Evolutionary conservation across 1,140 invertebrate species (phyloP).

Genomic region (Pomacea maculata): DNA sequence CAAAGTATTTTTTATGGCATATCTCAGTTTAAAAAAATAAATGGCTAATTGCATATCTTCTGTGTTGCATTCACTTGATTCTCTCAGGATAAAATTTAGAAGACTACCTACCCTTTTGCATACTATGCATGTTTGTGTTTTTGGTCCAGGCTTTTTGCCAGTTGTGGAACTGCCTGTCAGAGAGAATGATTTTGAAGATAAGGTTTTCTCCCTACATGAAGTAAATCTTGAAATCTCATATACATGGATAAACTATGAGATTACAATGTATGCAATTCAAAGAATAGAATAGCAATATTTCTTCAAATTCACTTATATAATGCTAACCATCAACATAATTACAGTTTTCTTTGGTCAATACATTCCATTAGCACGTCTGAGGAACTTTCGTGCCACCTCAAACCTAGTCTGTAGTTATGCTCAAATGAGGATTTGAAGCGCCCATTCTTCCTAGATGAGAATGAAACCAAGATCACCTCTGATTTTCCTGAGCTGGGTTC

Average conservation of each 20-base stretch:
- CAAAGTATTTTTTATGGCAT: background rate
- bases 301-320: background rate
- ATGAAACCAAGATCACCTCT: no score
- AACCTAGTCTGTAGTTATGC: no score
- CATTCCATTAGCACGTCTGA: no score
- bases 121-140: conserved; percentile 57
- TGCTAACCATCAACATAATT: background rate
- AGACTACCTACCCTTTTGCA: conserved; percentile 49
- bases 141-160: conserved; percentile 26
- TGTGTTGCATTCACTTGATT: no score
- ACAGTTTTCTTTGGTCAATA: background rate
- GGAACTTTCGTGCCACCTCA: no score
- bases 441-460: no score
- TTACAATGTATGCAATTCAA: background rate
- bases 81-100: background rate
- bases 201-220: background rate
- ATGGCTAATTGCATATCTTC: no score
- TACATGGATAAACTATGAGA: background rate
- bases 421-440: no score
- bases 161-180: background rate
- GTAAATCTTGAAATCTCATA: no score
- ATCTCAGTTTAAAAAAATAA: background rate
- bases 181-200: background rate
- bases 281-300: no score
- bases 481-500: no score